Evolutionary conservation across 2,797 vertebrate genomes (phyloP).

Genomic region (Psittacula echo): DNA sequence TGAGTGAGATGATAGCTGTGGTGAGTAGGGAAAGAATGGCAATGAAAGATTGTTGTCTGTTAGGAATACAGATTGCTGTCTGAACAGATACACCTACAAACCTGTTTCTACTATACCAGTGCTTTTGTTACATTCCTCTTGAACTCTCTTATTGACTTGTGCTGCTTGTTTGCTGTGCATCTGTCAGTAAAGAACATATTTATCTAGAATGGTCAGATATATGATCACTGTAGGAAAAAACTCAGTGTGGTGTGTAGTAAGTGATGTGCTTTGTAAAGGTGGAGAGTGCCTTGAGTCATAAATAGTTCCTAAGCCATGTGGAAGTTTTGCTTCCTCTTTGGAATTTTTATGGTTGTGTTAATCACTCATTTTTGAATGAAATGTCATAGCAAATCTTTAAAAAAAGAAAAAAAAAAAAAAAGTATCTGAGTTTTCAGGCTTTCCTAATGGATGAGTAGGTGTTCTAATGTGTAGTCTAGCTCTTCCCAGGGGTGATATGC

Average conservation of each 20-base stretch:
- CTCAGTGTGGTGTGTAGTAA: background rate
- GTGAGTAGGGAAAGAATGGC: background rate
- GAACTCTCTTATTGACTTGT: background rate
- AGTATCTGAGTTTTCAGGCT: background rate
- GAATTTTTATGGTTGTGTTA: background rate
- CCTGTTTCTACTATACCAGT: background rate
- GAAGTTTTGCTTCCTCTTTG: background rate
- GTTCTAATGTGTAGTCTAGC: background rate
- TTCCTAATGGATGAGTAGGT: background rate
- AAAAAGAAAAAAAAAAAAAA: background rate
- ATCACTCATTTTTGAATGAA: background rate
- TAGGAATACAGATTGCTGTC: background rate
- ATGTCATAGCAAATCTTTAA: background rate
- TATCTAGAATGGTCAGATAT: background rate
- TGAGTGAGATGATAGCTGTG: background rate
- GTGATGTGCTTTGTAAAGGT: background rate
- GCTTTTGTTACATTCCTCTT: background rate
- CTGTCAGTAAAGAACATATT: accelerated
- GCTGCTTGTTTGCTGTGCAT: background rate
- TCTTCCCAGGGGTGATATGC: background rate
- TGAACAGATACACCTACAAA: background rate
- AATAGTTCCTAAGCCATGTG: background rate
- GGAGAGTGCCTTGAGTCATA: background rate
- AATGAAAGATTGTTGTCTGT: background rate
- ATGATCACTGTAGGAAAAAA: background rate